Evolutionary conservation across 1,140 invertebrate genomes (phyloP), one percentile per base, ranked within the genome.

Genomic region (Lysiphlebus fabarum): DNA sequence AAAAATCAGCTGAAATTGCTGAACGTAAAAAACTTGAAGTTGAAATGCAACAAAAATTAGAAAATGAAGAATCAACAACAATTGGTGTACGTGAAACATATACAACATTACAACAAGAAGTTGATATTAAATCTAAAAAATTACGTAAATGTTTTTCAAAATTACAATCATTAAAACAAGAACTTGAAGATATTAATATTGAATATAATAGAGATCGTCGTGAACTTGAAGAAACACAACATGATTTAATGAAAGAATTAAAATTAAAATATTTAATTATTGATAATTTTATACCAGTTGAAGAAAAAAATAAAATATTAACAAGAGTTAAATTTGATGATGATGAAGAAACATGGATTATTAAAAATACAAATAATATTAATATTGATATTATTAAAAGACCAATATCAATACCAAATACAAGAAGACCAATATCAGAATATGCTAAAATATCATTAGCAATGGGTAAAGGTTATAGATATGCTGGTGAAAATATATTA

Each of bases 51-150:
- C 86, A 90, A 64, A 86, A 90, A 55, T 73, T 95, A 17, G 85
- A 91, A 68, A 86, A 93, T 71, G 95, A 95, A 80, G 92, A 98
- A 72, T 90, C 96, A 70, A 91, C 88, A 6, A 92, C 92, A 56
- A 79, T 97, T 9, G 92, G 97, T 67, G 90, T 99, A 37, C 95
- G 98, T 74, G 96, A 99, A 73, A 90, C 94, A 38, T 99, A 98
- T 77, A 91, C 91, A 0, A 90, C 85, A 56, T 79, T 99, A 0
- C 93, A 96, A 74, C 97, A 99, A 69, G 95, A 98, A 76, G 92
- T 92, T 42, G 84, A 87, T 5, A 93, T 90, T 0, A 91, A 97
- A 71, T 94, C 91, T 0, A 90, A 93, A 62, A 98, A 98, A 73
- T 81, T 99, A 11, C 65, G 74, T 6, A 79, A 78, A 50, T 78